Percentiles rank a stretch among this genome's conserved stretches.
Evolutionary conservation across 1,140 invertebrate species (phyloP).

Genomic region (Drosophila ironensis): DNA sequence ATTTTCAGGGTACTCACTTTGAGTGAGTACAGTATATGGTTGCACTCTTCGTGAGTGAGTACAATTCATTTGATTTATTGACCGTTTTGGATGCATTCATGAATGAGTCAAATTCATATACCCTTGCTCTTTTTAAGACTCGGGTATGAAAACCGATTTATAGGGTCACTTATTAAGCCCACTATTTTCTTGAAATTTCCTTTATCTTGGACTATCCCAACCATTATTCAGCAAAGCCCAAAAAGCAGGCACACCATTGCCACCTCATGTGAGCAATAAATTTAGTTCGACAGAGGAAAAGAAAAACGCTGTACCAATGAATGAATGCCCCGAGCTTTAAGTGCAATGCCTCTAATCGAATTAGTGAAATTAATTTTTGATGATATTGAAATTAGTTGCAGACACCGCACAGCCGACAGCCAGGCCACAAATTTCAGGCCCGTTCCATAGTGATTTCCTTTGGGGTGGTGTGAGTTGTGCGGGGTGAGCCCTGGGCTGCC

Average conservation of each 20-base stretch:
- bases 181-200: too few species aligned
- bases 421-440: conserved; percentile 23
- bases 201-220: conserved; percentile 8
- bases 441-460: background rate
- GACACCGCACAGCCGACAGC: conserved; percentile 33
- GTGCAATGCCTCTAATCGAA: conserved; percentile 71
- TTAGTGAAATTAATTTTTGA: conserved; percentile 82
- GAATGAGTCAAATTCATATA: too few species aligned
- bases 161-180: too few species aligned
- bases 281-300: background rate
- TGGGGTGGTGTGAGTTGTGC: background rate
- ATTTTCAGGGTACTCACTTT: too few species aligned
- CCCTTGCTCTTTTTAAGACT: too few species aligned
- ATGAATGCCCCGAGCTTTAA: conserved; percentile 58
- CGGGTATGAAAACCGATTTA: too few species aligned
- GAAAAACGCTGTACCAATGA: conserved; percentile 48
- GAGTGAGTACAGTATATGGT: too few species aligned
- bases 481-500: conserved; percentile 6
- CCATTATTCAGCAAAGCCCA: background rate
- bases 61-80: too few species aligned
- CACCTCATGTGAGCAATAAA: conserved; percentile 40
- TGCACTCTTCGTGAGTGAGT: too few species aligned
- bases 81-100: too few species aligned
- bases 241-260: conserved; percentile 51
- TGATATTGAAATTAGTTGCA: conserved; percentile 82